A percentile compares a stretch with the other conserved stretches of the same genome.
Conservation (phyloP, 2,113 vertebrate species). For the Bos taurus region DNA sequence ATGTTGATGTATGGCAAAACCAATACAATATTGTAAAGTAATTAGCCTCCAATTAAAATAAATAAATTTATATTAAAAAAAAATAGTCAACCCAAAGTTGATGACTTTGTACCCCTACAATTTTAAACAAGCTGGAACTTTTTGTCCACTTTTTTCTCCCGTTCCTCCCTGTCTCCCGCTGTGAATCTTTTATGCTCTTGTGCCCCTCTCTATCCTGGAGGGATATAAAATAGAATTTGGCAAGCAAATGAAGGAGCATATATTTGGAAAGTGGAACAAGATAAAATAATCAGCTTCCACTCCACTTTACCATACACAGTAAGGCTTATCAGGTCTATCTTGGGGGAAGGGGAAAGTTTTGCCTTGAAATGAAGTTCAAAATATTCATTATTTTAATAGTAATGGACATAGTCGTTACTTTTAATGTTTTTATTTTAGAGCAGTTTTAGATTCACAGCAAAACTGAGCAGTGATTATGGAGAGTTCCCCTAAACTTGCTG, state of each 20-base stretch:
- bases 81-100: neutral
- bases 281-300: neutral
- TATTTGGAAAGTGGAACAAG: neutral
- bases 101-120: neutral
- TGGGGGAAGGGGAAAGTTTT: neutral
- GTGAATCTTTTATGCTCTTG: neutral
- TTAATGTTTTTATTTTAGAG: neutral
- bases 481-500: neutral
- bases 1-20: no score
- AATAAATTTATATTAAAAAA: no score
- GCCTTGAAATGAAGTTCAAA: neutral
- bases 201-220: neutral
- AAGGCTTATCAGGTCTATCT: neutral
- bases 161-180: accelerated
- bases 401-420: neutral
- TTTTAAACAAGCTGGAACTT: neutral
- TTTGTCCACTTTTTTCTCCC: neutral
- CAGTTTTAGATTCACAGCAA: neutral
- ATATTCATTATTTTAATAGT: neutral
- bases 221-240: neutral
- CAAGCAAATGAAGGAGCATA: neutral
- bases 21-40: no score
- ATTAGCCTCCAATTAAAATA: no score
- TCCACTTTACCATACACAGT: neutral
- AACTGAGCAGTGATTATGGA: neutral